Conservation (phyloP, 2,888 invertebrate genomes). For the Synanthedon tipuliformis region DNA sequence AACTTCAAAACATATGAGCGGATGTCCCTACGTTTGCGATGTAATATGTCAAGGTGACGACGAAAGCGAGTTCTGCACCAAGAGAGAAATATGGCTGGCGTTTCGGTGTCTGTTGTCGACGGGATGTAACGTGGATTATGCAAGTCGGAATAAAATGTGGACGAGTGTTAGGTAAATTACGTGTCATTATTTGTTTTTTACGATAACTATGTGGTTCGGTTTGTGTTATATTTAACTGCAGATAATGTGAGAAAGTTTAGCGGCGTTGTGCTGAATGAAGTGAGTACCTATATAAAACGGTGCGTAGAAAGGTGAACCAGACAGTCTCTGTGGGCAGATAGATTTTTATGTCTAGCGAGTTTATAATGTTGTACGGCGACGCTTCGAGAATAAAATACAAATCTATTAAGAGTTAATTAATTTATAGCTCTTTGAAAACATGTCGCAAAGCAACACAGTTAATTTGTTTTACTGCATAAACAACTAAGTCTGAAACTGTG, state of each 20-base stretch:
- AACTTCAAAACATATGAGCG: conserved; percentile 11
- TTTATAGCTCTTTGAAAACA: background rate
- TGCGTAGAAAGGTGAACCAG: background rate
- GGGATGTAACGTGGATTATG: conserved; percentile 65
- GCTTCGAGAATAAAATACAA: background rate
- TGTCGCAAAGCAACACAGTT: background rate
- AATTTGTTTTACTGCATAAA: background rate
- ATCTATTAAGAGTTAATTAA: background rate
- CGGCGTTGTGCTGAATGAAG: background rate
- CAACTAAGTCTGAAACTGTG: background rate
- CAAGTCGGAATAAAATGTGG: conserved; percentile 62
- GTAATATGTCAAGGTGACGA: conserved; percentile 4
- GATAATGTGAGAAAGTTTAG: background rate
- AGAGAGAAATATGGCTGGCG: conserved; percentile 44
- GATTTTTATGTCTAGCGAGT: background rate
- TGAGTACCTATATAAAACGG: background rate
- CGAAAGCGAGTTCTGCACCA: conserved; percentile 19
- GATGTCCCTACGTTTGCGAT: background rate
- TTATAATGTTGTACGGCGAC: background rate
- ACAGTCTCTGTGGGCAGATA: background rate
- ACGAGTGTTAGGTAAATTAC: conserved; percentile 57
- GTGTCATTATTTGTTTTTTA: conserved; percentile 9
- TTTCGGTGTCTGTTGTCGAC: conserved; percentile 58
- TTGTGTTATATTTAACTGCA: background rate
- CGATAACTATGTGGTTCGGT: background rate